Percentiles rank a stretch among this genome's conserved stretches.
These are phyloP conservation scores for Ovibos moschatus DNA, from an alignment of 2,113 vertebrate species.

Conservation along the genomic window DNA sequence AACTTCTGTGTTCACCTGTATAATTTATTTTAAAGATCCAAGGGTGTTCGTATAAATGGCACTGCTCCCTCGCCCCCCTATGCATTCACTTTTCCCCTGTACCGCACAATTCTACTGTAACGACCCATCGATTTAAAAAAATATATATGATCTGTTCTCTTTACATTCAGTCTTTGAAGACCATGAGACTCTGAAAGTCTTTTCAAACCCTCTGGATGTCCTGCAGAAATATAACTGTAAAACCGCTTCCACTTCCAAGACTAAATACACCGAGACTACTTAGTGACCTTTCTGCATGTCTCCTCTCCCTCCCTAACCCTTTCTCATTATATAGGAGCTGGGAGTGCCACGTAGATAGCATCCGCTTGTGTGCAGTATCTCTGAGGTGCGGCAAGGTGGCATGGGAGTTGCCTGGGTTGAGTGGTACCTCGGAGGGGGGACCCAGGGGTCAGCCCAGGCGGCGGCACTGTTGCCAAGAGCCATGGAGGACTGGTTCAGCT, in stretches of 20 bases:
- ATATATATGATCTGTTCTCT: constrained; percentile 64
- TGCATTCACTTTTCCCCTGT: background rate
- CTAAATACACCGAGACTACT: constrained; percentile 11
- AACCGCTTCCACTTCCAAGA: constrained; percentile 39
- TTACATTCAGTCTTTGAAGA: constrained; percentile 72
- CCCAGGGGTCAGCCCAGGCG: background rate
- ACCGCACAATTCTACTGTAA: constrained; percentile 60
- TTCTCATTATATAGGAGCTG: constrained; percentile 35
- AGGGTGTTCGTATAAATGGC: constrained; percentile 58
- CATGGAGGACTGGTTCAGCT: background rate
- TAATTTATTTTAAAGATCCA: constrained; percentile 77
- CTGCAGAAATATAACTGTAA: constrained; percentile 57
- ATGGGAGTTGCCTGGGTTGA: background rate
- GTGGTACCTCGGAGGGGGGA: constrained; percentile 29
- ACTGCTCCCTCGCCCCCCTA: constrained; percentile 34
- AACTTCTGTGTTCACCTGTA: constrained; percentile 82
- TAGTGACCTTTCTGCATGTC: constrained; percentile 55
- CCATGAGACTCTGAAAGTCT: constrained; percentile 65
- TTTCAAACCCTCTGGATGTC: constrained; percentile 70
- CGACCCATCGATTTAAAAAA: constrained; percentile 47
- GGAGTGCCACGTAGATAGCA: constrained; percentile 31
- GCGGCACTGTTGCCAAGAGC: accelerated
- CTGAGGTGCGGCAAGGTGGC: background rate
- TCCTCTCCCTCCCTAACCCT: background rate
- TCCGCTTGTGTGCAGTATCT: background rate